These are phyloP conservation scores for Campylomormyrus numenius DNA, from an alignment of 2,113 vertebrate genomes.

Conservation along the genomic window DNA sequence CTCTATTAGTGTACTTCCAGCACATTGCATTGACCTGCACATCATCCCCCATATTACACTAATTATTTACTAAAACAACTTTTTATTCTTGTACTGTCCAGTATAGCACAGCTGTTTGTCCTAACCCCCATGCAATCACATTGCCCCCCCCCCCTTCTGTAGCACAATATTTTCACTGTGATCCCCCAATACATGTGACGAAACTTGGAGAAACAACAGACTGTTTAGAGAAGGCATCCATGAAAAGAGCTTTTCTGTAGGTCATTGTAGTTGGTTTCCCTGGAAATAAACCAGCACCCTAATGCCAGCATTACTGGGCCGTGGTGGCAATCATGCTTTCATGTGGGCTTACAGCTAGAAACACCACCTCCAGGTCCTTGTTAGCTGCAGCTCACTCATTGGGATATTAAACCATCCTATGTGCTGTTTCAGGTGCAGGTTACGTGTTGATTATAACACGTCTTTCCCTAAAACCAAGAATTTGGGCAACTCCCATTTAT, in stretches of 20 bases:
- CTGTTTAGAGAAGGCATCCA: neutral
- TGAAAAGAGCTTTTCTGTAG: neutral
- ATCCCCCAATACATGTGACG: neutral
- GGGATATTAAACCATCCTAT: neutral
- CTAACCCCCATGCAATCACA: neutral
- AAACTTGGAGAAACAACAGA: neutral
- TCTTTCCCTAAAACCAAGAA: neutral
- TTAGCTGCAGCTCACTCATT: neutral
- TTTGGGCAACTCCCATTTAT: neutral
- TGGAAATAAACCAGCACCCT: neutral
- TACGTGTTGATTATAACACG: neutral
- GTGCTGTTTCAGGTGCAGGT: neutral
- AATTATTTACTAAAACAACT: neutral
- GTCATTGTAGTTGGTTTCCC: neutral
- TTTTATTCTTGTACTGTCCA: neutral
- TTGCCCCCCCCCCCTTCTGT: neutral
- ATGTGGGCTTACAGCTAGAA: neutral
- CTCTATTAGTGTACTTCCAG: neutral
- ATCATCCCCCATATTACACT: neutral
- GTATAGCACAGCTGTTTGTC: neutral
- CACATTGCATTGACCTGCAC: neutral
- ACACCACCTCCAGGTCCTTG: neutral
- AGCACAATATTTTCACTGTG: neutral
- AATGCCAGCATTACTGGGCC: neutral
- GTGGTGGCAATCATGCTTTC: neutral